These are phyloP conservation scores for Odontamblyopus rebecca DNA, from an alignment of 2,797 vertebrate genomes.

Conservation along the genomic window DNA sequence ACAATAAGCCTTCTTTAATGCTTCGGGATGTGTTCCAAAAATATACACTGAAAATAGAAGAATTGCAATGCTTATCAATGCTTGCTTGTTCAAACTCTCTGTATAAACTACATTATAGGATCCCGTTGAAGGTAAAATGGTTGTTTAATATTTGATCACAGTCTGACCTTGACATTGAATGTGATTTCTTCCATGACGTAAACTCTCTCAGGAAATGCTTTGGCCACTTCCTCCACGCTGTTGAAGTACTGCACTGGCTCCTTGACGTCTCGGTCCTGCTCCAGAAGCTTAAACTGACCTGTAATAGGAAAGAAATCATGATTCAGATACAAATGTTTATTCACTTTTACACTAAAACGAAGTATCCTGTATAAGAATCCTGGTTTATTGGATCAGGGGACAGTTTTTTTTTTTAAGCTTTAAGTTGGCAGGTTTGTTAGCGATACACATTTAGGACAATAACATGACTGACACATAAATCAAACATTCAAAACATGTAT, in stretches of 20 bases:
- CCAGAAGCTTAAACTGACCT: constrained; percentile 99
- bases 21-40: no score
- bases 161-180: constrained; percentile 96
- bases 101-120: no score
- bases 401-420: no score
- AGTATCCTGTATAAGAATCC: neutral
- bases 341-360: neutral
- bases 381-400: no score
- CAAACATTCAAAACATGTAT: no score
- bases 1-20: no score
- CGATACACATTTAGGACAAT: no score
- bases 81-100: no score
- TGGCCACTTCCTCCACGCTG: constrained; percentile 99
- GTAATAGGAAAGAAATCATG: constrained; percentile 47
- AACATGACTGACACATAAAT: no score
- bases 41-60: no score
- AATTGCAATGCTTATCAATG: no score
- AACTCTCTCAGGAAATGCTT: constrained; percentile 98
- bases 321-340: neutral
- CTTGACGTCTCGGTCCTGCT: constrained; percentile 98
- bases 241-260: constrained; percentile 98
- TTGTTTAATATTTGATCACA: neutral
- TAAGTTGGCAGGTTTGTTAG: no score
- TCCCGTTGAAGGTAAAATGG: neutral
- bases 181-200: constrained; percentile 99